Base-by-base conservation (phyloP, 1,140 invertebrate species). In the Anadara kagoshimensis region DNA sequence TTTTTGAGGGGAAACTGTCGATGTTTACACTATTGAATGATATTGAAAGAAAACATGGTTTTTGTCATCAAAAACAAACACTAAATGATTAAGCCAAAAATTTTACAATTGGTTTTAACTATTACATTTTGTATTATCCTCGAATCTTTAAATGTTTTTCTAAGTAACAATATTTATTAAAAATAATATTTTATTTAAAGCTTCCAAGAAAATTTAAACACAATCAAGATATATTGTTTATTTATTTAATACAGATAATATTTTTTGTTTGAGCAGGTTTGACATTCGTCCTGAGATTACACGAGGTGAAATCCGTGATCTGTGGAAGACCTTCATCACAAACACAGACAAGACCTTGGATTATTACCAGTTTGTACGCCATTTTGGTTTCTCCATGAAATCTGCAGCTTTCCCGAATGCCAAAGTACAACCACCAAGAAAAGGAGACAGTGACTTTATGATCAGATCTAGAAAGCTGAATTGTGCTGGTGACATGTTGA, bases 291-390 rank as follows among this genome's bases (percentile, higher is more conserved):
- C 87, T 22, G 82, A 85, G 64, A 80, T 90, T 29, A 83, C 82
- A n/a, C 78, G 87, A 10, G 86, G 87, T 20, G 89, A 90, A 77
- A 88, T 90, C 54, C 72, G 87, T 53, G 82, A 86, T 43, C 54
- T 90, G 22, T 90, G 89, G 89, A 79, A 84, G 56, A 87, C 87
- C 16, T 88, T 89, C 76, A 89, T 90, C 54, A 85, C 86, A 44
- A 89, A 89, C 78, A 78, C 83, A 14, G 84, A 88, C 70, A 85
- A 85, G 66, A 88, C 83, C 14, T 71, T 90, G 14, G 88, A 89
- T 24, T 90, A 84, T 58, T 76, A 81, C 41, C 83, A 90, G 78
- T 90, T 90, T 83, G 79, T 88, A 53, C 82, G 89, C 29, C 86
- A 89, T 78, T 90, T 90, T 81, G 87, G 88, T 14, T 89, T 87